These are phyloP conservation scores for Lutjanus erythropterus DNA, from an alignment of 2,113 vertebrate species.

Conservation along the genomic window DNA sequence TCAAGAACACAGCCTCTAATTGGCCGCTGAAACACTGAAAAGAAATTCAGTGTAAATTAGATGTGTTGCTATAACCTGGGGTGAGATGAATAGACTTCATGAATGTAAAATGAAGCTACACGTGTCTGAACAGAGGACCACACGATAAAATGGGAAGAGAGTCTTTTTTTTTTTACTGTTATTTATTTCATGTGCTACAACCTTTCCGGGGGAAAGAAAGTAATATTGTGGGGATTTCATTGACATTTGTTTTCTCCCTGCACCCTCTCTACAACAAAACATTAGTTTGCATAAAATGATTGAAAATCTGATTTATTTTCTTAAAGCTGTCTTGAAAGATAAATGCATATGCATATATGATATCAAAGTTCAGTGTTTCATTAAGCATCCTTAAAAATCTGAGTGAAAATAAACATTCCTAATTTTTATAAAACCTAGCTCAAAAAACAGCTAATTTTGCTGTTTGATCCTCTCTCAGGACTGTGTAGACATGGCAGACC, in stretches of 20 bases:
- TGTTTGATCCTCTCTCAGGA: no score
- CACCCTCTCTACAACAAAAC: neutral
- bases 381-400: no score
- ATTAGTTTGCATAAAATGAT: neutral
- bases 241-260: constrained; percentile 1
- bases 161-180: neutral
- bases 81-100: constrained; percentile 8
- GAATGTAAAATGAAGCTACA: constrained; percentile 21
- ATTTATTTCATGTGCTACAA: constrained; percentile 15
- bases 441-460: no score
- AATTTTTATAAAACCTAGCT: no score
- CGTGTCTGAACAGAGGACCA: neutral
- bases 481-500: no score
- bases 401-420: no score
- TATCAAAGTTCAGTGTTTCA: no score
- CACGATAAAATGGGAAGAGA: neutral
- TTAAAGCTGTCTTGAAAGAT: neutral
- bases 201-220: constrained; percentile 13
- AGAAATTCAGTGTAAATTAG: constrained; percentile 14
- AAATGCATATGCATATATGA: no score
- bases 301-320: neutral
- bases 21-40: constrained; percentile 25
- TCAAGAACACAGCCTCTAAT: no score
- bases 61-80: constrained; percentile 9
- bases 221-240: constrained; percentile 1